phyloP scores from a whole-genome alignment of 1,140 invertebrate genomes.

The Drosophila nigromelanica region DNA sequence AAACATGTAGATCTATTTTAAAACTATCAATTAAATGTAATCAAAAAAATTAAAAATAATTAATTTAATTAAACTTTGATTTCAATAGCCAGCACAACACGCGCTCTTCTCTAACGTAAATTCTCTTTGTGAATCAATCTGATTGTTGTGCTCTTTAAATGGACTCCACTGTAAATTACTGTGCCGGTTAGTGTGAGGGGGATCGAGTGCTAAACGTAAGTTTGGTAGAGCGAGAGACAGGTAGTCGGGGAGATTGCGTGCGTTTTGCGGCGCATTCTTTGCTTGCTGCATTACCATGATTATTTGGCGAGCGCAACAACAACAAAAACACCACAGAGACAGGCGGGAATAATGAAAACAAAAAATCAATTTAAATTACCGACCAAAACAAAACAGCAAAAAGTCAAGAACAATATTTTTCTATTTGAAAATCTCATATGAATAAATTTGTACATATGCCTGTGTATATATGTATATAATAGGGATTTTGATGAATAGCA shows the following conservation, averaged over 20 bases:
- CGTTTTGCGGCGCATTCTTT: slow-evolving; percentile 24
- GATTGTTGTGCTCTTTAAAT: slow-evolving; percentile 39
- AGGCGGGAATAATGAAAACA: slow-evolving; percentile 10
- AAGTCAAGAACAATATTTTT: slow-evolving; percentile 25
- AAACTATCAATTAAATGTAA: no score
- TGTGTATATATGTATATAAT: no score
- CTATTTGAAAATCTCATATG: neutral
- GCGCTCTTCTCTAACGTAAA: neutral
- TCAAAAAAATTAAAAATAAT: no score
- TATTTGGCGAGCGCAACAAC: slow-evolving; percentile 46
- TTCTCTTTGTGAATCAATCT: neutral
- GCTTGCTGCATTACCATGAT: slow-evolving; percentile 36
- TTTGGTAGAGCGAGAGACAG: neutral
- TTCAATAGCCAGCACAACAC: neutral
- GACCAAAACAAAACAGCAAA: slow-evolving; percentile 48
- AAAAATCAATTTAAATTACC: slow-evolving; percentile 73
- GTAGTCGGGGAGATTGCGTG: slow-evolving; percentile 5
- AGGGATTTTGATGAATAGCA: no score
- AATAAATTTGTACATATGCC: no score
- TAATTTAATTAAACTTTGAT: no score
- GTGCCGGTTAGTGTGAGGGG: neutral
- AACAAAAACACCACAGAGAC: slow-evolving; percentile 18
- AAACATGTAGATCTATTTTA: no score
- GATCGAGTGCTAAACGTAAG: neutral
- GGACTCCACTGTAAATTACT: slow-evolving; percentile 26